Conservation (phyloP, 2,113 vertebrate genomes). For the Tursiops truncatus region DNA sequence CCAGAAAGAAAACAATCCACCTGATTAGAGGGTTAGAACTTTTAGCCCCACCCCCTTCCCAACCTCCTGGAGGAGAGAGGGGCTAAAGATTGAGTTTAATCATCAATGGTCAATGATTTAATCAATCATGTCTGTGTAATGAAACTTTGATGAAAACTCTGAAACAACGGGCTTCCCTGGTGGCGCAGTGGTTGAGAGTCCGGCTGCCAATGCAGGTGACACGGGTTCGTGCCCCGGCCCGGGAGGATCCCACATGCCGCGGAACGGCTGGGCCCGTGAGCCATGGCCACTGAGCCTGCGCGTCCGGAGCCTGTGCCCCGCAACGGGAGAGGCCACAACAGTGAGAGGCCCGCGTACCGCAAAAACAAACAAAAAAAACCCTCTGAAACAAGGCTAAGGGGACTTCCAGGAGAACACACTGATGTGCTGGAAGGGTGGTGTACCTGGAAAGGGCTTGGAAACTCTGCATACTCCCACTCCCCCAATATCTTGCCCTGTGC, state of each 20-base stretch:
- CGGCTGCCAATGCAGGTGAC: too few species aligned
- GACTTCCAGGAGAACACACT: not conserved
- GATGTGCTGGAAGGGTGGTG: not conserved
- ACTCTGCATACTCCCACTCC: not conserved
- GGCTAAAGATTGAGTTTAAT: not conserved
- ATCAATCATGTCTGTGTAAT: not conserved
- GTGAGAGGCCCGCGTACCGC: too few species aligned
- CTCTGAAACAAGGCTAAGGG: not conserved
- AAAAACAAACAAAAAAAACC: not conserved
- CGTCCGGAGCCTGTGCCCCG: too few species aligned
- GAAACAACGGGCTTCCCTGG: not conserved
- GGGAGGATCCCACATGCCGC: too few species aligned
- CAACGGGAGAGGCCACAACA: too few species aligned
- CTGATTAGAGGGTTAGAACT: not conserved
- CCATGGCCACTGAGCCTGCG: too few species aligned
- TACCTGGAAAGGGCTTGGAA: not conserved
- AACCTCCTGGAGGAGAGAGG: not conserved
- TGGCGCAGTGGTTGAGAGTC: too few species aligned
- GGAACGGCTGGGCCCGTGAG: too few species aligned
- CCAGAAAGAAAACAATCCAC: not conserved
- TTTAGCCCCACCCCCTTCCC: not conserved
- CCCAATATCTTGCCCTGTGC: accelerated
- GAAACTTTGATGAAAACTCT: not conserved
- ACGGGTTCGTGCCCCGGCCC: too few species aligned
- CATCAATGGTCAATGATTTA: not conserved